Evolutionary conservation across 2,113 vertebrate genomes (phyloP).

Genomic region (Pseudorectes ferrugineus): DNA sequence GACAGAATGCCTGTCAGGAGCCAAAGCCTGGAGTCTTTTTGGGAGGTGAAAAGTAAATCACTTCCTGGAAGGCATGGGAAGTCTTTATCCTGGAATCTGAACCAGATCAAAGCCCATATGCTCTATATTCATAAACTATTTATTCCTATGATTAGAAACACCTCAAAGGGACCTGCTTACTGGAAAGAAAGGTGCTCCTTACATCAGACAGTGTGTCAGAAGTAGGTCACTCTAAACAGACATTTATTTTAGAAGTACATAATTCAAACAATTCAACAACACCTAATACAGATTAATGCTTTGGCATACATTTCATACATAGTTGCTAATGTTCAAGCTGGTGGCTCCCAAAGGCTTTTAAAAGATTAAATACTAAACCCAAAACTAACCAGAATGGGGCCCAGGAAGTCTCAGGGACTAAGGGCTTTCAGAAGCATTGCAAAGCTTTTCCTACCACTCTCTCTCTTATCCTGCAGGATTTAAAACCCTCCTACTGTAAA

Average conservation of each 20-base stretch:
- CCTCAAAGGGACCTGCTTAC: not conserved
- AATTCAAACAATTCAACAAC: not conserved
- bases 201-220: rapidly evolving
- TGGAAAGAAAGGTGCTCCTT: not conserved
- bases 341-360: not conserved
- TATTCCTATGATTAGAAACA: not conserved
- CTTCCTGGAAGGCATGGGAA: not conserved
- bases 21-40: not conserved
- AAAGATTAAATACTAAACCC: not conserved
- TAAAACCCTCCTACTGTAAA: not conserved
- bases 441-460: not conserved
- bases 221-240: not conserved
- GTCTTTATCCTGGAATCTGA: not conserved
- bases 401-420: rapidly evolving
- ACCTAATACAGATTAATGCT: not conserved
- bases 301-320: not conserved
- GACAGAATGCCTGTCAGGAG: not conserved
- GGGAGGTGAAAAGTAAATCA: not conserved
- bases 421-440: not conserved
- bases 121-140: not conserved
- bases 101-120: not conserved
- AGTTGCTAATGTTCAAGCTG: not conserved
- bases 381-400: not conserved
- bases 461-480: not conserved
- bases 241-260: not conserved